Base-by-base conservation (phyloP, 2,113 vertebrate species). In the Rafetus swinhoei region DNA sequence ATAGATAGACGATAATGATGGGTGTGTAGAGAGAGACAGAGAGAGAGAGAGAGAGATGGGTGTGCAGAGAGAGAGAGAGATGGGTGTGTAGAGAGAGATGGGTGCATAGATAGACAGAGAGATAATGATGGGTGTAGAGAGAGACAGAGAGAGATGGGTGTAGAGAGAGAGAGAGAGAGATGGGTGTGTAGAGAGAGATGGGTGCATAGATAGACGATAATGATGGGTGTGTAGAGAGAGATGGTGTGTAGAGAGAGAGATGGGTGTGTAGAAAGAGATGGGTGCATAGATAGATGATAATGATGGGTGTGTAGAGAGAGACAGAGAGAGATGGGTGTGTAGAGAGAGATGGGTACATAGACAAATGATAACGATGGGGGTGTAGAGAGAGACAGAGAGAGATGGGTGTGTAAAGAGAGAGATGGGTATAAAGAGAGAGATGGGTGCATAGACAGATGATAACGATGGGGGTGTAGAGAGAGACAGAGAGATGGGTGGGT, bases 271-370 rank as follows among this genome's bases (percentile, higher is more conserved):
- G 1, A n/a, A n/a, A 18, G 15, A 19, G 18, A 2, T 53, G 53
- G 8, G 25, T 10, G 16, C 13, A 54, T 7, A 74, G 27, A 81
- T 4, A 72, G 16, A 11, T 8, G 45, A 45, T 45, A 45, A 45
- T 5, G 45, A 45, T 45, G 45, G 45, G 45, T 5, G 45, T 45
- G 45, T 45, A 18, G 39, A 89, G 52, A 77, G 94, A 93, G 84
- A 92, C 56, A 90, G 93, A 89, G 96, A 94, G 89, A 94, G n/a
- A 29, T 53, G 91, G 92, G 90, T 92, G 60, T 87, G 45, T 45
- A 45, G 52, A 59, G 90, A 85, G 59, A 35, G 76, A 88, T 35
- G 95, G 92, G 88, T 90, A 55, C 80, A 90, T 87, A 39, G 62
- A 85, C 39, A 39, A 4, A 39, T 93, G 14, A 77, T 82, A 82